Percentiles rank a stretch among this genome's conserved stretches.
These are phyloP conservation scores for Tautogolabrus adspersus DNA, from an alignment of 2,113 vertebrate species.

Conservation along the genomic window DNA sequence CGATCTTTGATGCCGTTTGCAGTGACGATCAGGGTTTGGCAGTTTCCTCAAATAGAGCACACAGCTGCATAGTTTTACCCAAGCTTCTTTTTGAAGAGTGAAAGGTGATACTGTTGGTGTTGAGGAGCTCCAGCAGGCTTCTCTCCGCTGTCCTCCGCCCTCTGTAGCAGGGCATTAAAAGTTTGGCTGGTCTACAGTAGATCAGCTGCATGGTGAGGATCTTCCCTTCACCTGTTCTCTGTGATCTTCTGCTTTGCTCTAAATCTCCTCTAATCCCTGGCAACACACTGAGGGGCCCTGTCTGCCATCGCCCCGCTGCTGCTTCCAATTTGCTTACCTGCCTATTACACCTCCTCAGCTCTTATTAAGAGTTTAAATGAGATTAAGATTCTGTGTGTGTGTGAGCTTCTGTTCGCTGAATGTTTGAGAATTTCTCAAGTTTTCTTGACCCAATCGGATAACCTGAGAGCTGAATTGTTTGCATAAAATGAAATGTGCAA, in stretches of 20 bases:
- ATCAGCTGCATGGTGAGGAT: slow-evolving; percentile 29
- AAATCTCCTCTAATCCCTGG: slow-evolving; percentile 61
- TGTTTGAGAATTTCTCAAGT: slow-evolving; percentile 6
- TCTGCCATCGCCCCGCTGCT: slow-evolving; percentile 18
- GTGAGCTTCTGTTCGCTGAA: not conserved
- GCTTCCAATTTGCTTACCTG: slow-evolving; percentile 43
- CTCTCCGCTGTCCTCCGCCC: not conserved
- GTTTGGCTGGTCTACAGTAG: slow-evolving; percentile 10
- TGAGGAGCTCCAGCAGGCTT: not conserved
- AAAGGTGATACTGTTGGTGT: slow-evolving; percentile 50
- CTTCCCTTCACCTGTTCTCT: slow-evolving; percentile 50
- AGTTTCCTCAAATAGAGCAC: slow-evolving; percentile 18
- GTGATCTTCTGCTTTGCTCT: slow-evolving; percentile 48
- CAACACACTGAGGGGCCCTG: slow-evolving; percentile 27
- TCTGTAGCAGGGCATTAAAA: not conserved
- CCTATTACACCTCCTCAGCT: slow-evolving; percentile 24
- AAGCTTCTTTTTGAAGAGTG: slow-evolving; percentile 47
- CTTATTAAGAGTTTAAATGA: slow-evolving; percentile 37
- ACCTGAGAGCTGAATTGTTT: not conserved
- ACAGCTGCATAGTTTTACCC: slow-evolving; percentile 43
- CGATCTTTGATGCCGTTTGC: not conserved
- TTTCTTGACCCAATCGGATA: not conserved
- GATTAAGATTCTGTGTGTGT: slow-evolving; percentile 15
- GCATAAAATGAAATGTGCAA: not conserved
- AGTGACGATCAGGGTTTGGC: slow-evolving; percentile 11